These are phyloP conservation scores for Tarsius wallacei DNA, from an alignment of 2,797 vertebrate genomes.

Conservation along the genomic window DNA sequence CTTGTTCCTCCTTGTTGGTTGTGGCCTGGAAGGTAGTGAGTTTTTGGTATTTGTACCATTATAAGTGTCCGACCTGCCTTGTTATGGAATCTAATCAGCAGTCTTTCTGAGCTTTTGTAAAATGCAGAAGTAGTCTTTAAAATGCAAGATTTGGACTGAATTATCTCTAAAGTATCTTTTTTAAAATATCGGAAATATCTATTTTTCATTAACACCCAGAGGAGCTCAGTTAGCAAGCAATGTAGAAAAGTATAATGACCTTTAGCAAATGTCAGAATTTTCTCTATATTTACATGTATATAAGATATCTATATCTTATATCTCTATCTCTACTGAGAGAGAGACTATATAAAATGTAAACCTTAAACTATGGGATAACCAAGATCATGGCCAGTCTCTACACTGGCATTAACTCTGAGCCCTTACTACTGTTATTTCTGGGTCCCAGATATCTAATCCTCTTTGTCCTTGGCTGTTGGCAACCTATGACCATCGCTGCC, in stretches of 20 bases:
- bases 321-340: neutral
- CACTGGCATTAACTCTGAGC: neutral
- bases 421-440: neutral
- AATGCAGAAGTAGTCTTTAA: neutral
- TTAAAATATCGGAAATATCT: conserved; percentile 12
- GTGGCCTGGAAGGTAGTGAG: neutral
- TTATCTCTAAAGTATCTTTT: neutral
- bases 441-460: neutral
- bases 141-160: neutral
- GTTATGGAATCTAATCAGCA: too few species aligned
- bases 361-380: neutral
- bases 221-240: neutral
- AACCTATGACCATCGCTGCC: neutral
- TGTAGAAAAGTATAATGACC: neutral
- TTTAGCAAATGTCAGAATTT: neutral
- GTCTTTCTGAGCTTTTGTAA: neutral
- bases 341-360: neutral
- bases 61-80: neutral
- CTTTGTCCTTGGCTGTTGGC: neutral
- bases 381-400: neutral
- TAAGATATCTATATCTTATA: neutral
- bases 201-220: neutral
- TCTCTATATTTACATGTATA: neutral
- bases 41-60: too few species aligned
- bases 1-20: neutral